phyloP scores from a whole-genome alignment of 2,797 vertebrate species.

The Acipenser ruthenus region DNA sequence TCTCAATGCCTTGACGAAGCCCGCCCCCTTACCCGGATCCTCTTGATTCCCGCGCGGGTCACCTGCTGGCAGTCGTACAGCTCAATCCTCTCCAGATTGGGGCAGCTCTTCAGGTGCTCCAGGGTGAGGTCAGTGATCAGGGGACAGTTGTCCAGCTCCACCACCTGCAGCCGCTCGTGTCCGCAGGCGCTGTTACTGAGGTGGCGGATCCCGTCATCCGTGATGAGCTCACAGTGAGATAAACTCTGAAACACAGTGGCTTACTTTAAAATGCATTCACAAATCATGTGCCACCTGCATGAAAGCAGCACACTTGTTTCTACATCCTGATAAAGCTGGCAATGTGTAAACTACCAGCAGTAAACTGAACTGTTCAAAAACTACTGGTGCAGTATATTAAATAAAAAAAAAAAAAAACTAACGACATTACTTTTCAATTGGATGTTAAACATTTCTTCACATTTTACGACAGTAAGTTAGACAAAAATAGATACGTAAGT shows the following conservation, averaged over 20 bases:
- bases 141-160: slow-evolving; percentile 85
- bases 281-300: too few species aligned
- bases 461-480: too few species aligned
- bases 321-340: too few species aligned
- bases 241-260: slow-evolving; percentile 56
- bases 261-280: too few species aligned
- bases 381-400: too few species aligned
- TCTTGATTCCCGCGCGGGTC: slow-evolving; percentile 82
- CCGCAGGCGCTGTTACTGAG: slow-evolving; percentile 80
- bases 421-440: too few species aligned
- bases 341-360: too few species aligned
- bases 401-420: too few species aligned
- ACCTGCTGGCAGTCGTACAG: slow-evolving; percentile 88
- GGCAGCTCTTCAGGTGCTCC: slow-evolving; percentile 84
- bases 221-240: slow-evolving; percentile 87
- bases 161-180: slow-evolving; percentile 75
- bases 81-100: slow-evolving; percentile 79
- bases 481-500: too few species aligned
- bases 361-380: too few species aligned
- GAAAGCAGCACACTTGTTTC: too few species aligned
- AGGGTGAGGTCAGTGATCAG: slow-evolving; percentile 81
- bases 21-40: slow-evolving; percentile 68
- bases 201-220: slow-evolving; percentile 81
- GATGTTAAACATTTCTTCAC: too few species aligned
- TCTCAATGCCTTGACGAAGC: not conserved